Evolutionary conservation across 2,113 vertebrate genomes (phyloP), one percentile per base, ranked within the genome.

Genomic region (Microtus ochrogaster): DNA sequence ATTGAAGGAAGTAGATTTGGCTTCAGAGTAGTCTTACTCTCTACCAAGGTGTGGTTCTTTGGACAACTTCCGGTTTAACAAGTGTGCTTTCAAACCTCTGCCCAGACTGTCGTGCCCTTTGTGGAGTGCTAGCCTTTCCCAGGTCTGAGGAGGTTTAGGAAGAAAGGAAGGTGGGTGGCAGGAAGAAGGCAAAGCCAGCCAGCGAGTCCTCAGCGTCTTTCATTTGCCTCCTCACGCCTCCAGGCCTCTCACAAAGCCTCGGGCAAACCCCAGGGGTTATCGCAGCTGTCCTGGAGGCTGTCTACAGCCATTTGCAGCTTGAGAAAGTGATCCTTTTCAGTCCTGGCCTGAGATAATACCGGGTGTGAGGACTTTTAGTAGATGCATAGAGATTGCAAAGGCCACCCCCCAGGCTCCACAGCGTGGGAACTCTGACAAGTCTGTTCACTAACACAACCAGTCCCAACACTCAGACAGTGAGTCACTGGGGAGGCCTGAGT

Each of bases 271-370:
- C 8, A 0, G 17, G 74, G 97, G 96, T 97, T 96, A 98, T 97
- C 96, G 28, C 77, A 13, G 77, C 68, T 16, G 65, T 97, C 96
- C 94, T 79, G 4, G 1, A 76, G 91, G 89, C 94, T 82, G 61
- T 70, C 85, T 65, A n/a, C 39, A 70, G 12, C 94, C 96, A 96
- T 97, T 95, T 97, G 86, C 92, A 96, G 97, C 94, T 93, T 90
- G 96, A 96, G 96, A 97, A 96, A 96, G 84, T 94, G 92, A 94
- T 79, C 95, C 95, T 30, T 97, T 96, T 96, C 95, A 91, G 92
- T 76, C 74, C 41, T 93, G 1, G 74, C 78, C 47, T 61, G 78
- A 97, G 94, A 96, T 96, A 97, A 90, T 61, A 79, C 66, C 84
- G 74, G 85, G 93, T 96, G 94, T 93, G 93, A 91, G 97, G 97